Evolutionary conservation across 2,113 vertebrate genomes (phyloP).

Genomic region (Vombatus ursinus): DNA sequence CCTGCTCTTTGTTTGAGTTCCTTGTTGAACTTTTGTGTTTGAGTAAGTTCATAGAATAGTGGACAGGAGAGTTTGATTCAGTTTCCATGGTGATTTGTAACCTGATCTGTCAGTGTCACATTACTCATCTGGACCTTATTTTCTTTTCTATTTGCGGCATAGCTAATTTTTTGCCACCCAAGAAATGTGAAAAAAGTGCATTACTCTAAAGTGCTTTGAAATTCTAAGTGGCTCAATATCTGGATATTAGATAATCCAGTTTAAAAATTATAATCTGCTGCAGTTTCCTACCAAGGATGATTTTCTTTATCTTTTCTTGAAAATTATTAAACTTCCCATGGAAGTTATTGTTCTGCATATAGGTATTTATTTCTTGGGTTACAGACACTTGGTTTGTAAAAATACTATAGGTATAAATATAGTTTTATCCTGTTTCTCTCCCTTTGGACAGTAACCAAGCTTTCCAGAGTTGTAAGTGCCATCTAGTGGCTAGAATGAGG

Average conservation of each 20-base stretch:
- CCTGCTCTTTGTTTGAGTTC: conserved; percentile 65
- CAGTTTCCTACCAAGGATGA: not conserved
- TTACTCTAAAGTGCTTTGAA: conserved; percentile 24
- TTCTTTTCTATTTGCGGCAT: conserved; percentile 24
- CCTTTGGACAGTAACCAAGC: not conserved
- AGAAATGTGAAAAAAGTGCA: conserved; percentile 15
- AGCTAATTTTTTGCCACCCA: conserved; percentile 21
- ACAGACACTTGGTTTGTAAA: not conserved
- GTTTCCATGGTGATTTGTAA: not conserved
- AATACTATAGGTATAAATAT: not conserved
- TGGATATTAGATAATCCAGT: not conserved
- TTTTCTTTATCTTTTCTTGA: not conserved
- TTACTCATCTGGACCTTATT: not conserved
- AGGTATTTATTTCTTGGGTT: not conserved
- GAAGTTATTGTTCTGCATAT: not conserved
- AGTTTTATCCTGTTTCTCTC: not conserved
- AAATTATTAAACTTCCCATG: not conserved
- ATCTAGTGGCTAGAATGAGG: not conserved
- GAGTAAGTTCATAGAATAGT: conserved; percentile 55
- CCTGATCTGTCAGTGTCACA: not conserved
- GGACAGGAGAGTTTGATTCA: conserved; percentile 22
- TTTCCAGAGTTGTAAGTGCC: not conserved
- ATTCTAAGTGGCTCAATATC: not conserved
- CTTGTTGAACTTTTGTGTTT: conserved; percentile 62
- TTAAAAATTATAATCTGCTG: not conserved